A percentile compares a stretch with the other conserved stretches of the same genome.
phyloP scores from a whole-genome alignment of 35 echinoderm and acorn worm genomes.

The Nesometra sesokonis region DNA sequence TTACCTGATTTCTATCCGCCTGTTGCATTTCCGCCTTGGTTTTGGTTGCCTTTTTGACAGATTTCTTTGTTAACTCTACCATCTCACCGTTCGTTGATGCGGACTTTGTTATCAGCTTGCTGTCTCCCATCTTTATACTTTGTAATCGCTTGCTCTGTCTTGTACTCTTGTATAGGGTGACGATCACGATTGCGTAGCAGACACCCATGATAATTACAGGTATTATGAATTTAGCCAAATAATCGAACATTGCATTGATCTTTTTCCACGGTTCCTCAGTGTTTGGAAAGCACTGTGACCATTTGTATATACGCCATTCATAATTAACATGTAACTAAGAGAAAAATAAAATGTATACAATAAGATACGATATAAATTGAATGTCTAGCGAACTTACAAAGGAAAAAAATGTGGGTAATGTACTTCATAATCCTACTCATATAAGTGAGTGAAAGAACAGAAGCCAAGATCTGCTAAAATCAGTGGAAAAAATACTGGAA shows the following conservation, averaged over 20 bases:
- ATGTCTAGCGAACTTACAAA: too few species aligned
- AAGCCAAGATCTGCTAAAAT: too few species aligned
- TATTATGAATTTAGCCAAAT: background rate
- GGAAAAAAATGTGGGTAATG: too few species aligned
- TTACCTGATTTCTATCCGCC: background rate
- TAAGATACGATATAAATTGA: too few species aligned
- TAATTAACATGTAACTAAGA: background rate
- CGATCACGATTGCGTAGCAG: background rate
- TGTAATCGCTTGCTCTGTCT: background rate
- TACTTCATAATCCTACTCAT: too few species aligned
- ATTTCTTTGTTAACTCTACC: background rate
- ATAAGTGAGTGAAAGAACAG: too few species aligned
- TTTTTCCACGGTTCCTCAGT: background rate
- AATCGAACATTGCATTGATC: background rate
- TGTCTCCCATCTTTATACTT: background rate
- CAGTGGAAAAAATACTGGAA: too few species aligned
- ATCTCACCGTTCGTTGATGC: background rate
- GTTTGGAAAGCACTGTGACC: background rate
- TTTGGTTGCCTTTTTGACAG: background rate
- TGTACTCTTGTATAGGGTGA: background rate
- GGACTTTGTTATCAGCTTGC: background rate
- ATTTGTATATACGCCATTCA: background rate
- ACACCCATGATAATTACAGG: background rate
- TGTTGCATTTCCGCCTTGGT: background rate
- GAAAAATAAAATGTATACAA: background rate